These are phyloP conservation scores for Muscicapa striata DNA, from an alignment of 2,797 vertebrate genomes.

Conservation along the genomic window DNA sequence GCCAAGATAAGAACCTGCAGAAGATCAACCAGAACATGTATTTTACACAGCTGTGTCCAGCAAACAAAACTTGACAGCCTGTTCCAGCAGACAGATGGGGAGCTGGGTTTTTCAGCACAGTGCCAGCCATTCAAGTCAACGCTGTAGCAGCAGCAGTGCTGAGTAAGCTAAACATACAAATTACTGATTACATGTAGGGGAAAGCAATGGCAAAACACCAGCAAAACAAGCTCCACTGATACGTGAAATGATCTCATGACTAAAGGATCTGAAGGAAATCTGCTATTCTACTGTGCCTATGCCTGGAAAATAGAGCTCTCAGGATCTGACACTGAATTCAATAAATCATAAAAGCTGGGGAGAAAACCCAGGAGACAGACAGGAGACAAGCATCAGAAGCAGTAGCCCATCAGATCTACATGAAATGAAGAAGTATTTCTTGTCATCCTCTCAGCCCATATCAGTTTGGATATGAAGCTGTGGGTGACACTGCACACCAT, in stretches of 20 bases:
- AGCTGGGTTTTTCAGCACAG: not conserved
- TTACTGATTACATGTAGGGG: not conserved
- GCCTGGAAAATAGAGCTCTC: not conserved
- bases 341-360: not conserved
- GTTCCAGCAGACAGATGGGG: not conserved
- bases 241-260: not conserved
- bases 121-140: not conserved
- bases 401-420: not conserved
- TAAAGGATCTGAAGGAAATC: not conserved
- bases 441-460: accelerated
- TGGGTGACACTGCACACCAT: not conserved
- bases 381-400: not conserved
- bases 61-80: not conserved
- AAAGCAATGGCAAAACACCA: not conserved
- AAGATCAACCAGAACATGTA: not conserved
- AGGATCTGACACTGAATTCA: not conserved
- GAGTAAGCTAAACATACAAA: not conserved
- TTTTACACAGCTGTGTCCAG: not conserved
- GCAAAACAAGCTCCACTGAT: not conserved
- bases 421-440: not conserved
- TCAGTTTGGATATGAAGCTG: not conserved
- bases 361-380: accelerated
- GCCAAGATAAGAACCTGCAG: not conserved
- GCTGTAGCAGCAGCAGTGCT: not conserved
- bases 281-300: not conserved